Evolutionary conservation across 2,113 vertebrate genomes (phyloP), one percentile per base, ranked within the genome.

Genomic region (Etheostoma cragini): DNA sequence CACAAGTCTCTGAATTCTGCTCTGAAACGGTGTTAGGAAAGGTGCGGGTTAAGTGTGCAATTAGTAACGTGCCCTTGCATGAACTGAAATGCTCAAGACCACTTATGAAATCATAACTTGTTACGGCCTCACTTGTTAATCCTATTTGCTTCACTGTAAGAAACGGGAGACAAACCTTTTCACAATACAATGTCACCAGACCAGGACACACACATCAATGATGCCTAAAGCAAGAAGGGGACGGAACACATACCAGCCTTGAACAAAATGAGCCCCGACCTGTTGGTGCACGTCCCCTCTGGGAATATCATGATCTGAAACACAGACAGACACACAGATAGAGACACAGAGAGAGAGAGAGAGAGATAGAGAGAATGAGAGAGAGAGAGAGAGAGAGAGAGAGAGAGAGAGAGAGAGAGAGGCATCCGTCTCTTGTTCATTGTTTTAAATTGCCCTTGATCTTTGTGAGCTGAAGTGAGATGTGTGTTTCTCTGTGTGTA

Each of bases 291-390:
- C 0, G 98, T 99, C 83, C 98, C 98, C 84, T 99, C 98, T 53
- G 98, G 97, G 85, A 97, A 99, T 93, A 99, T 99, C 97, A 98
- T 98, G 84, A 99, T 97, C 98, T 99, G 91, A 22, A 94, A 89
- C 3, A 46, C n/a, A 38, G 22, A 30, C 3, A 26, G 26, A 26
- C 26, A 26, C 26, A 26, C 26, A 26, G 26, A 26, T 3, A 26
- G 26, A 26, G 22, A 30, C 3, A 47, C 4, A 33, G 1, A 30
- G 6, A 35, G 6, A 35, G 6, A 35, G 35, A 35, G 35, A 35
- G 35, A 35, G 35, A 35, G 35, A 35, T 6, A 35, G 35, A 35
- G 35, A 35, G 35, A 35, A 7, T 8, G 35, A 35, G 35, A 35
- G 35, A 35, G 35, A 35, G 35, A 35, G 16, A 67, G n/a, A 35